A percentile compares a stretch with the other conserved stretches of the same genome.
phyloP scores from a whole-genome alignment of 2,888 invertebrate species.

The Dasysyrphus albostriatus region DNA sequence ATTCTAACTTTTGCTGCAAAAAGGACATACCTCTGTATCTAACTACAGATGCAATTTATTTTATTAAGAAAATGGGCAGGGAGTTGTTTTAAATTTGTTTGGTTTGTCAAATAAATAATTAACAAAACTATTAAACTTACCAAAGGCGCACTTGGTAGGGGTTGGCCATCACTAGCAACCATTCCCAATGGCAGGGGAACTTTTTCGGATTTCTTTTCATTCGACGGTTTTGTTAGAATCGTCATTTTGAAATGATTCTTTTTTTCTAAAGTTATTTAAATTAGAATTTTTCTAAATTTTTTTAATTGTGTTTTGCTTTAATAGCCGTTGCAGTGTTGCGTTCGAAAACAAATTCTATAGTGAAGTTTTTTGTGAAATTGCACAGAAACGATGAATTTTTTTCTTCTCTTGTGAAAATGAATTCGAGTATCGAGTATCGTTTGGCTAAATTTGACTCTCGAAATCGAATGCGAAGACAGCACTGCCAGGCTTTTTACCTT shows the following conservation, averaged over 20 bases:
- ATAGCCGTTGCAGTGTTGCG: conserved; percentile 22
- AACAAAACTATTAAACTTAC: conserved; percentile 51
- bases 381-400: conserved; percentile 45
- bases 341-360: conserved; percentile 65
- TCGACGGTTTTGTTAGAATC: conserved; percentile 90
- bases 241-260: conserved; percentile 86
- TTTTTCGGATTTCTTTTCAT: conserved; percentile 89
- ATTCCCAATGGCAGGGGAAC: conserved; percentile 87
- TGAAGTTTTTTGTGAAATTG: conserved; percentile 36
- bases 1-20: conserved; percentile 7
- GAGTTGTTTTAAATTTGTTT: not conserved
- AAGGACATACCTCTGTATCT: not conserved
- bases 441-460: not conserved
- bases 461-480: not conserved
- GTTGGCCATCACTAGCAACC: conserved; percentile 77
- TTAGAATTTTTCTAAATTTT: not conserved
- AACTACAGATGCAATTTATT: not conserved
- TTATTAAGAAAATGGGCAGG: not conserved
- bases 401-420: conserved; percentile 35
- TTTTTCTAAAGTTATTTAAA: not conserved
- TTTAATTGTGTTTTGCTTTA: conserved; percentile 1
- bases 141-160: conserved; percentile 73
- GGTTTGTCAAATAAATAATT: not conserved
- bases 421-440: conserved; percentile 60
- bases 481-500: no score